A percentile compares a stretch with the other conserved stretches of the same genome.
Evolutionary conservation across 2,888 invertebrate genomes (phyloP).

Genomic region (Epinotia nisella): DNA sequence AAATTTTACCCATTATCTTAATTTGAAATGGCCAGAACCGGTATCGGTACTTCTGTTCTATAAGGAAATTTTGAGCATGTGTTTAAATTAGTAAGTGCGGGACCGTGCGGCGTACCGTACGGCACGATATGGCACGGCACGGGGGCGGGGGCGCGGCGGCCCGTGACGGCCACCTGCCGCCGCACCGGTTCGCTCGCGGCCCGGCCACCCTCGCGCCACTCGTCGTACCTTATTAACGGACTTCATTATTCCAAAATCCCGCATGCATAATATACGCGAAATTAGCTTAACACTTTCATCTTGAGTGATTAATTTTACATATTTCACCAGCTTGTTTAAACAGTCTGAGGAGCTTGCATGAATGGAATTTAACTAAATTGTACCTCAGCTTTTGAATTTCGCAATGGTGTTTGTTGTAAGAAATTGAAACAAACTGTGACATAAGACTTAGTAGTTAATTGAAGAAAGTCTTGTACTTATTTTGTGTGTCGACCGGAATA

Average conservation of each 20-base stretch:
- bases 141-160: slow-evolving; percentile 60
- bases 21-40: not conserved
- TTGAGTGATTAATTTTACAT: slow-evolving; percentile 30
- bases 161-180: slow-evolving; percentile 80
- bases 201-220: slow-evolving; percentile 54
- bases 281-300: slow-evolving; percentile 49
- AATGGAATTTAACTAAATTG: not conserved
- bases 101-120: slow-evolving; percentile 1
- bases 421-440: no score
- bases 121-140: slow-evolving; percentile 62
- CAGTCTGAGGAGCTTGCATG: not conserved
- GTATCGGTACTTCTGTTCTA: not conserved
- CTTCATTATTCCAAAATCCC: slow-evolving; percentile 76
- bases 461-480: not conserved
- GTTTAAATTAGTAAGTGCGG: slow-evolving; percentile 23
- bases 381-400: not conserved
- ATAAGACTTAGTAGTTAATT: no score
- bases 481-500: not conserved
- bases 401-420: not conserved
- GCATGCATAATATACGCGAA: slow-evolving; percentile 60
- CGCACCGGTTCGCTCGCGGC: slow-evolving; percentile 65
- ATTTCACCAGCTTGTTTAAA: slow-evolving; percentile 15
- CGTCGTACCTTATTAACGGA: slow-evolving; percentile 69
- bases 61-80: slow-evolving; percentile 1
- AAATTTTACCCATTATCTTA: no score